Conservation (phyloP, 1,140 invertebrate species). For the Carposina sasakii region DNA sequence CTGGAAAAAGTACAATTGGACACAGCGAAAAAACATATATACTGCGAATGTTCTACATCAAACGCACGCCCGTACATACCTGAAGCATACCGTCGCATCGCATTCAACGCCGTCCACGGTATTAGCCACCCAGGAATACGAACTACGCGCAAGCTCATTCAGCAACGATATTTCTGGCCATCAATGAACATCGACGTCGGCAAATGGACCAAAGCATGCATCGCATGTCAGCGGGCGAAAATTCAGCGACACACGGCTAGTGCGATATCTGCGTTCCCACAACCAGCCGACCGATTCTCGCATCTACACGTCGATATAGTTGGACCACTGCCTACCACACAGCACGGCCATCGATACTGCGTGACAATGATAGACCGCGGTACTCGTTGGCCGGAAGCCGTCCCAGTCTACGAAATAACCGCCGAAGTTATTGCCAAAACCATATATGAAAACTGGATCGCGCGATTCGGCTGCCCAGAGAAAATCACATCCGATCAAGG, state of each 20-base stretch:
- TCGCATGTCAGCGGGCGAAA: constrained; percentile 27
- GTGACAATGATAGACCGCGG: constrained; percentile 35
- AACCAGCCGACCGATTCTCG: constrained; percentile 38
- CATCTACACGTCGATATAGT: constrained; percentile 70
- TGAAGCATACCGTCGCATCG: background rate
- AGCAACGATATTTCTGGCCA: constrained; percentile 10
- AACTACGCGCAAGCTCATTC: constrained; percentile 8
- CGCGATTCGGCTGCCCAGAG: constrained; percentile 39
- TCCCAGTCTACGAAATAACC: constrained; percentile 31
- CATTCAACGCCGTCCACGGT: constrained; percentile 3
- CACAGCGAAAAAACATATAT: background rate
- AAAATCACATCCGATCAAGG: constrained; percentile 43
- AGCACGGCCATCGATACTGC: constrained; percentile 16
- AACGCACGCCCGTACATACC: constrained; percentile 4
- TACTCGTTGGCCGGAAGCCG: constrained; percentile 38
- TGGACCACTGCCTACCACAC: constrained; percentile 45
- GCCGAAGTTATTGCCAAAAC: constrained; percentile 38
- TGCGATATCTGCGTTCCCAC: constrained; percentile 10
- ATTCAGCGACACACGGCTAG: constrained; percentile 8
- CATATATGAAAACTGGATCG: constrained; percentile 43
- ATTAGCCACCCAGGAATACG: constrained; percentile 11
- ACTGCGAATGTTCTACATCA: constrained; percentile 7
- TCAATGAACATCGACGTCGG: constrained; percentile 45
- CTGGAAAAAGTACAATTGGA: background rate
- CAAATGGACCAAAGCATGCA: constrained; percentile 30